A percentile compares a stretch with the other conserved stretches of the same genome.
phyloP scores from a whole-genome alignment of 2,888 invertebrate species.

The Druceiella hillmani region DNA sequence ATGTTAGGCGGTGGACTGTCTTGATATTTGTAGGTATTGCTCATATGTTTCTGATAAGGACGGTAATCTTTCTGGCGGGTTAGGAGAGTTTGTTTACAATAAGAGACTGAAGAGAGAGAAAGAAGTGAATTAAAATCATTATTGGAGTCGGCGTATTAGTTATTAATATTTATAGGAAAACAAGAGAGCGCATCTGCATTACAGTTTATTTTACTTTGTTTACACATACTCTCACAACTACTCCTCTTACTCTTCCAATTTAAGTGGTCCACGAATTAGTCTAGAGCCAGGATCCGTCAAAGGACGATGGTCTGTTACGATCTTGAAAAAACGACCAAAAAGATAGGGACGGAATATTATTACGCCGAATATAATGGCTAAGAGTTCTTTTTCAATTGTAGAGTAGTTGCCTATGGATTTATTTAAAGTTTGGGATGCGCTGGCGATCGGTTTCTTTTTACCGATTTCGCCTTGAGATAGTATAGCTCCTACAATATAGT shows the following conservation, averaged over 20 bases:
- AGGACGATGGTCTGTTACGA: conserved; percentile 28
- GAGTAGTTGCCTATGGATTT: conserved; percentile 24
- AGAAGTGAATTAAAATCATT: no score
- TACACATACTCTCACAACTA: conserved; percentile 25
- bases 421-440: conserved; percentile 25
- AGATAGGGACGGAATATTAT: conserved; percentile 27
- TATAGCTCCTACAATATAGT: conserved; percentile 24
- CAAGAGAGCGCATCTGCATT: conserved; percentile 19
- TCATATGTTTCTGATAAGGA: no score
- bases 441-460: conserved; percentile 26
- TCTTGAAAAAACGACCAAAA: conserved; percentile 24
- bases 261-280: conserved; percentile 27
- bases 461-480: conserved; percentile 21
- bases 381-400: conserved; percentile 26
- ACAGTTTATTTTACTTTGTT: conserved; percentile 20
- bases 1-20: no score
- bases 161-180: no score
- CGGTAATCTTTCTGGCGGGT: no score
- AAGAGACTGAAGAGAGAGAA: no score
- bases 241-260: conserved; percentile 27
- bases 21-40: no score
- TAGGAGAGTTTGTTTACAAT: no score
- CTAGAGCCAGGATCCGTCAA: conserved; percentile 24
- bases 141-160: no score
- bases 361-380: conserved; percentile 25